Evolutionary conservation across 2,113 vertebrate species (phyloP), one percentile per base, ranked within the genome.

Genomic region (Phycodurus eques): DNA sequence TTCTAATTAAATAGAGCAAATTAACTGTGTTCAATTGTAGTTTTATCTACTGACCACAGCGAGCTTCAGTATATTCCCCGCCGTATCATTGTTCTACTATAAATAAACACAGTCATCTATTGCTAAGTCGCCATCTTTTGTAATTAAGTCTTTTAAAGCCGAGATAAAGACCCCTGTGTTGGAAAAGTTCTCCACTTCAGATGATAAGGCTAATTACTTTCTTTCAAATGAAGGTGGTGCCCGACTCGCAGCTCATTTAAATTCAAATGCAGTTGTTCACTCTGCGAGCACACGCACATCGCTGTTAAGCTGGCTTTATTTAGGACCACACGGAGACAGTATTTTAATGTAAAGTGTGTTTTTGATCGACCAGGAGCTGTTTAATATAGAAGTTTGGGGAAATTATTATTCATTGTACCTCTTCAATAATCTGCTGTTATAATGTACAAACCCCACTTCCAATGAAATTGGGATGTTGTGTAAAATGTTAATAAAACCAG

Each of bases 191-290:
- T 66, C 44, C 64, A 66, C 64, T 66, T 66, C 64, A 66, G 64
- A 66, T 66, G 64, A 66, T 66, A 66, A 66, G 64, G 64, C 64
- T 66, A 66, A 66, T 66, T 66, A 66, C 64, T 66, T 66, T 66
- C 64, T 66, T 66, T 66, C 64, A 66, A 66, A 66, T 66, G 64
- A 66, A 66, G 64, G 64, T 66, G 64, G 64, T 66, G 64, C 64
- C 64, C 44, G 22, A 31, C 64, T 66, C 44, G 44, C 64, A 47
- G 22, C 64, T 66, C 44, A 66, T 66, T 66, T 66, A 66, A 66
- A 66, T 66, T 66, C 64, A 66, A 66, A 66, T 66, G 64, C 63
- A 65, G 63, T 65, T 44, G 42, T 65, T 65, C 63, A 20, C 63
- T 46, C 61, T 2, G 22, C n/a, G 13, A 14, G 7, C 43, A 66